Conservation (phyloP, 35 echinoderm and acorn worm genomes). For the Stichopus chloronotus region DNA sequence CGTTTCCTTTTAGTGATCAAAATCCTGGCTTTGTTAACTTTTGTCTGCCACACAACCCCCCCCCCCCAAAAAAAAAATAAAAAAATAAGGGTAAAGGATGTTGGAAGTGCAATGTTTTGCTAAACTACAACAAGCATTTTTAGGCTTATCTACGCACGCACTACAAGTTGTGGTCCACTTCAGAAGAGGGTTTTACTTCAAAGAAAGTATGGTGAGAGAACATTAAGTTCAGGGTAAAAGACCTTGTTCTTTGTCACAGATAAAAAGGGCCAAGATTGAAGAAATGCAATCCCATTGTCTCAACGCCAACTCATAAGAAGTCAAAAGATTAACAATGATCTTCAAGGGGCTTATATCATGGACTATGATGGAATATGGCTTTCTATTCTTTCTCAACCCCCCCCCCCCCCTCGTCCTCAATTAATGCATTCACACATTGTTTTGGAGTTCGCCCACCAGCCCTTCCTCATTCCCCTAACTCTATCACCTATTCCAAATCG, state of each 20-base stretch:
- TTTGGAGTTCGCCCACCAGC: no score
- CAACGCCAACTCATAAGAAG: not conserved
- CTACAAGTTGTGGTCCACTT: not conserved
- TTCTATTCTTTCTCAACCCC: no score
- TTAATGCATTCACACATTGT: no score
- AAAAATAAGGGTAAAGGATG: no score
- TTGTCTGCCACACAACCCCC: no score
- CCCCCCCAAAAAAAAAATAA: no score
- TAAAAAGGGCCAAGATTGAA: not conserved
- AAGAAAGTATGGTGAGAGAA: not conserved
- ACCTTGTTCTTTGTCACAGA: slow-evolving; percentile 1
- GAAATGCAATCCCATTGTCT: not conserved
- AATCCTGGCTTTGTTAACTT: not conserved
- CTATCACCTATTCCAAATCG: no score
- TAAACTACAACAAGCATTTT: not conserved
- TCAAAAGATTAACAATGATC: not conserved
- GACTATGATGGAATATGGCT: no score
- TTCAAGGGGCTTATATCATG: not conserved
- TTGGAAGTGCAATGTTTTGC: not conserved
- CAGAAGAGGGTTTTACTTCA: not conserved
- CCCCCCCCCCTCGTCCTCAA: no score
- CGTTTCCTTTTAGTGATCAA: no score
- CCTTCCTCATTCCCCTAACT: no score
- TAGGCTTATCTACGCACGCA: not conserved
- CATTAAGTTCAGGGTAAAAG: not conserved